phyloP scores from a whole-genome alignment of 2,888 invertebrate species.

The Corythucha ciliata region DNA sequence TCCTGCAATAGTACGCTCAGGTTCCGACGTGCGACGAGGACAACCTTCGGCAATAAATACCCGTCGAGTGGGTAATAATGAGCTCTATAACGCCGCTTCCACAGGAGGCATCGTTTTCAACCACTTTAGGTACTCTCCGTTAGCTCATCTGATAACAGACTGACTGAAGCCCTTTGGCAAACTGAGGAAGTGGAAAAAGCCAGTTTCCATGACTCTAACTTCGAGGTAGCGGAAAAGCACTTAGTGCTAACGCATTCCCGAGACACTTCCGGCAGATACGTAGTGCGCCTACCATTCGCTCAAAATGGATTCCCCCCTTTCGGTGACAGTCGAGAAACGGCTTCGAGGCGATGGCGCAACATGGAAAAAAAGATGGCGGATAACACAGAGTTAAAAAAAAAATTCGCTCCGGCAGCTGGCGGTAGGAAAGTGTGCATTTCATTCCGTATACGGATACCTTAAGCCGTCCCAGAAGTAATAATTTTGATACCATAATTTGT shows the following conservation, averaged over 20 bases:
- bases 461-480: no score
- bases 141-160: background rate
- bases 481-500: no score
- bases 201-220: background rate
- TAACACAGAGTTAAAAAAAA: background rate
- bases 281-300: constrained; percentile 10
- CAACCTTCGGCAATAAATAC: background rate
- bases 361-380: constrained; percentile 1
- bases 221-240: background rate
- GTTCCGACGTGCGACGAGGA: background rate
- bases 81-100: background rate
- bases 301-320: background rate
- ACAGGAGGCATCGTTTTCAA: no score
- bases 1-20: background rate
- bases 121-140: background rate
- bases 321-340: background rate
- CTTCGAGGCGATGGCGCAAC: background rate
- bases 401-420: constrained; percentile 1
- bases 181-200: background rate
- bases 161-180: background rate
- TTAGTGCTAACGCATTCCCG: constrained; percentile 6
- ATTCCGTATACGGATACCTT: no score
- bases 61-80: background rate
- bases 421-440: no score
- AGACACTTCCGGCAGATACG: background rate